Conservation (phyloP, 2,797 vertebrate genomes). For the Micrastur ruficollis region DNA sequence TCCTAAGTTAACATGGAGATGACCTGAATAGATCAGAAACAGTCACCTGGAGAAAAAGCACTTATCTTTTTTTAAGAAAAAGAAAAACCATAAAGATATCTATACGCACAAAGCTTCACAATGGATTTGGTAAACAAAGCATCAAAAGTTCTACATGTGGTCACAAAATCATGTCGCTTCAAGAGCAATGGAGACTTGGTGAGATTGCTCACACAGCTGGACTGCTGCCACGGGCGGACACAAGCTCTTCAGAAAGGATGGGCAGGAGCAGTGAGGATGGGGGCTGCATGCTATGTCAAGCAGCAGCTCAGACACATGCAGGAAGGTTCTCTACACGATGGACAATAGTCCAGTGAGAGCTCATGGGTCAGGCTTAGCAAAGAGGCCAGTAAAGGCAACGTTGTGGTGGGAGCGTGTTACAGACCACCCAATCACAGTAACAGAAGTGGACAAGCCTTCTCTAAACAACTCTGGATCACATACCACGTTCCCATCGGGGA, state of each 20-base stretch:
- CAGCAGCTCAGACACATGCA: neutral
- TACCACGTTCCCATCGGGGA: rapidly evolving
- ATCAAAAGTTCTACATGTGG: neutral
- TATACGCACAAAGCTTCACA: neutral
- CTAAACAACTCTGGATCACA: neutral
- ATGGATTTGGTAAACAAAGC: neutral
- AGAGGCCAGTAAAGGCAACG: neutral
- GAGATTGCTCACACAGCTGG: neutral
- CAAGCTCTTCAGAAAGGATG: neutral
- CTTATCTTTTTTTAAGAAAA: neutral
- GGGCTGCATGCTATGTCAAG: neutral
- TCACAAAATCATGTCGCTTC: neutral
- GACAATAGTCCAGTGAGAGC: neutral
- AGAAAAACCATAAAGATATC: neutral
- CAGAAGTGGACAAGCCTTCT: neutral
- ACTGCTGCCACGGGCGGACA: neutral
- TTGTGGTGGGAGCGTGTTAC: neutral
- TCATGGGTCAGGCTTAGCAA: neutral
- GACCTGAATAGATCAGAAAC: neutral
- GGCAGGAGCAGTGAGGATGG: neutral
- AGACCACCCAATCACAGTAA: neutral
- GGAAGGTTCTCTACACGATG: neutral
- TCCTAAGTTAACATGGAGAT: neutral
- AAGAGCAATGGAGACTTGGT: neutral
- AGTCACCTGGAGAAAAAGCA: neutral